Base-by-base conservation (phyloP, 2,113 vertebrate species). In the Dasyornis broadbenti region DNA sequence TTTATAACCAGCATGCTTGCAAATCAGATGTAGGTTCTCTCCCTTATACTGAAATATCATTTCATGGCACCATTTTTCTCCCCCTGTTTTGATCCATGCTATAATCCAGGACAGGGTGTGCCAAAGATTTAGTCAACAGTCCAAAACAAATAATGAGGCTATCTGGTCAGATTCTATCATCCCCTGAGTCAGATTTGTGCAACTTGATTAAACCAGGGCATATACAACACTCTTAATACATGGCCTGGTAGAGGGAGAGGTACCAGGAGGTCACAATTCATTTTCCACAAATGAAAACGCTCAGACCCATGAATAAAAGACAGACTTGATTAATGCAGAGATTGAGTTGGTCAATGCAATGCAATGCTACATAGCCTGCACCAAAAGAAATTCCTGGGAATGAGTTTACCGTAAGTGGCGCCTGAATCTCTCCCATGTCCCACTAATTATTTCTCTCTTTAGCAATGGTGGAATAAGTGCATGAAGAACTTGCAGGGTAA, bases 221-320 rank as follows among this genome's bases (percentile, higher is more conserved):
- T 47, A 73, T 40, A 75, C 27, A 89, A 39, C 24, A 49, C 26
- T 30, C 90, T 78, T 69, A 91, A 86, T 68, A 73, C 37, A 15
- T 65, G 39, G 19, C 21, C 33, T 33, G 20, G 66, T 40, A 70
- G 64, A 77, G 40, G 47, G 26, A 95, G 68, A 86, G 35, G 60
- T 76, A 84, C n/a, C 49, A 71, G 72, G 72, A 94, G 68, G 73
- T 80, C 64, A 90, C 50, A 81, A 31, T 68, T 90, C 1, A 60
- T 81, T 82, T 86, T 50, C 53, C 90, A 40, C 63, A 63, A 89
- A 93, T 54, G 27, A 78, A 75, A 81, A 75, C 0, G 2, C 57
- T 82, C 56, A 80, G n/a, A 69, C 21, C 31, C 37, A 78, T 95
- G 76, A 95, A 95, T 95, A 87, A 93, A 95, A 91, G 66, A 73